Conservation (phyloP, 2,113 vertebrate genomes). For the Drymodes brunneopygia region DNA sequence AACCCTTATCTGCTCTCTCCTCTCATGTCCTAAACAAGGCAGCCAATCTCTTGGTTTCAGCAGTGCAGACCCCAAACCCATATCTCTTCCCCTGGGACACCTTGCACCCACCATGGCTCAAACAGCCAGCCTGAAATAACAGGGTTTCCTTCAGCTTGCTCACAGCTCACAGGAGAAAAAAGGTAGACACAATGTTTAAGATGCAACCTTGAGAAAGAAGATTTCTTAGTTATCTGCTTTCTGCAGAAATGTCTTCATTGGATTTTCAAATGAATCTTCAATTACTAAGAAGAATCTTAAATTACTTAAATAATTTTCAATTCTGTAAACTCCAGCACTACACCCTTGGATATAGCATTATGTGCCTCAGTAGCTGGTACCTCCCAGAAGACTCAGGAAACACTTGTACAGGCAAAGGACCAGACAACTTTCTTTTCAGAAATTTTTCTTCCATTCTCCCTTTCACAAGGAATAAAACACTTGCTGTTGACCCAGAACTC, state of each 20-base stretch:
- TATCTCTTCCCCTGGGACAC: not conserved
- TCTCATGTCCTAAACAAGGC: not conserved
- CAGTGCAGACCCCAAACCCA: not conserved
- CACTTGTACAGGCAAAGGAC: not conserved
- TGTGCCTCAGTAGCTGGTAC: not conserved
- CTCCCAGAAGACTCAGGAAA: not conserved
- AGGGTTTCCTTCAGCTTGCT: not conserved
- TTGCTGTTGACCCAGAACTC: not conserved
- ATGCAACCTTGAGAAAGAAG: not conserved
- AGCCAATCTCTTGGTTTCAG: not conserved
- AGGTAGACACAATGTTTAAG: not conserved
- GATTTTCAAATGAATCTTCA: not conserved
- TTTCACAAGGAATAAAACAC: not conserved
- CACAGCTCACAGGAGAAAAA: not conserved
- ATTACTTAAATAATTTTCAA: not conserved
- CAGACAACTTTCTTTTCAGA: not conserved
- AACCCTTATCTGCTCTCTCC: not conserved
- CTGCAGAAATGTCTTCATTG: not conserved
- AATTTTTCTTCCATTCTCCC: not conserved
- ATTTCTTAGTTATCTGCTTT: not conserved
- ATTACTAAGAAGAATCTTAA: not conserved
- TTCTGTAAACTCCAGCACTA: not conserved
- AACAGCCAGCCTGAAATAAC: not conserved
- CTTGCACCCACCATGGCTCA: not conserved
- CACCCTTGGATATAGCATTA: fast-evolving